These are phyloP conservation scores for Parasteatoda tepidariorum DNA, from an alignment of 1,140 invertebrate genomes.

Conservation along the genomic window DNA sequence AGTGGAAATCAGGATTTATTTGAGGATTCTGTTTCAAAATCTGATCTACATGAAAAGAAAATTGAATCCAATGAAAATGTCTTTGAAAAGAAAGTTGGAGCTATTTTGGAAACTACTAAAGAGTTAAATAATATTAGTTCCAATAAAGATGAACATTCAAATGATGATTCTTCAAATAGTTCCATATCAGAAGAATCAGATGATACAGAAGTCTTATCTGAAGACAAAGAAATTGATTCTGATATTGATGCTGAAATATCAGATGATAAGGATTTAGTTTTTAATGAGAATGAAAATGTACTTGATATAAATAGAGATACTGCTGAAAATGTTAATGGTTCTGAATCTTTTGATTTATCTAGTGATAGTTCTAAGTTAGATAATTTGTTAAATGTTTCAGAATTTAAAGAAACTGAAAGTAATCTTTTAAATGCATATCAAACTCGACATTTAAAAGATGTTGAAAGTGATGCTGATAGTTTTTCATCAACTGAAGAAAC, in stretches of 20 bases:
- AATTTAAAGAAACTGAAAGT: not conserved
- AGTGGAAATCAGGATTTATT: too few species aligned
- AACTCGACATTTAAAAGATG: constrained; percentile 30
- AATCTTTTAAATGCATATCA: constrained; percentile 21
- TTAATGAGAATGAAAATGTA: too few species aligned
- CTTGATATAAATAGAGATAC: not conserved
- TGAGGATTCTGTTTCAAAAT: not conserved
- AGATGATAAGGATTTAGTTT: not conserved
- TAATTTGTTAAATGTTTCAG: not conserved
- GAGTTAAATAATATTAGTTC: too few species aligned
- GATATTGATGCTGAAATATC: not conserved
- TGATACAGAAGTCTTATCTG: not conserved
- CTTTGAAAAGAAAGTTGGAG: not conserved
- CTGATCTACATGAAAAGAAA: not conserved
- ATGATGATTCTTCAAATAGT: not conserved
- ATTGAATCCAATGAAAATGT: not conserved
- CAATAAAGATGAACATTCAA: too few species aligned
- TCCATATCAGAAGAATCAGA: not conserved
- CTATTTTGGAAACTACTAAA: not conserved
- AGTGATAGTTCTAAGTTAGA: not conserved
- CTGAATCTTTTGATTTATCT: not conserved
- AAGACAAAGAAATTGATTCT: not conserved
- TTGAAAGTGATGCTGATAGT: not conserved
- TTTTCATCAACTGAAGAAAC: not conserved
- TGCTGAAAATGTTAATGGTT: not conserved